Evolutionary conservation across 2,888 invertebrate genomes (phyloP).

Genomic region (Oscheius sp.): DNA sequence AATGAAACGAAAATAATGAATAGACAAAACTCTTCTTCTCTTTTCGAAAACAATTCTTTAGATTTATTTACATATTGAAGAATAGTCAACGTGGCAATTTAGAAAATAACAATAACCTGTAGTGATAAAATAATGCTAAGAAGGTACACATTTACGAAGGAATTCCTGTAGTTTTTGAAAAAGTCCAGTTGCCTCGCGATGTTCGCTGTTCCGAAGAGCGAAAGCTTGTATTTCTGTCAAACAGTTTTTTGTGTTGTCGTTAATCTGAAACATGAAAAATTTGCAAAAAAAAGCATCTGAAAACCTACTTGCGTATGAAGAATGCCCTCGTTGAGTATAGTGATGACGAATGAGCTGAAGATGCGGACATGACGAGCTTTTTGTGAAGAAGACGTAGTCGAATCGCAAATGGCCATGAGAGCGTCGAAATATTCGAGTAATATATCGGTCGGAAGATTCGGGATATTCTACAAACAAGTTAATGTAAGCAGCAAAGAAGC

Average conservation of each 20-base stretch:
- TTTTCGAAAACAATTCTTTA: neutral
- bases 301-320: neutral
- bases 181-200: constrained; percentile 27
- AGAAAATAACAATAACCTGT: neutral
- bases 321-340: constrained; percentile 16
- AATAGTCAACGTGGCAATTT: neutral
- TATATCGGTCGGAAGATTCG: constrained; percentile 1
- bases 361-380: constrained; percentile 23
- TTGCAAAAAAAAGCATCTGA: neutral
- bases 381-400: constrained; percentile 23
- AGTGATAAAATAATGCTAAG: neutral
- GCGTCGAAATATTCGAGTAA: constrained; percentile 26
- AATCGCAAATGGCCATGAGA: constrained; percentile 1
- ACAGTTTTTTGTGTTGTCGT: neutral
- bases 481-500: neutral
- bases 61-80: neutral
- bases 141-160: neutral
- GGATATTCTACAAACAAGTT: constrained; percentile 18
- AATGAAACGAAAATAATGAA: too few species aligned
- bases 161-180: constrained; percentile 26
- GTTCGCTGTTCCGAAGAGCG: constrained; percentile 15
- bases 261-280: neutral
- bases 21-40: neutral
- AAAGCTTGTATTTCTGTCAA: constrained; percentile 22
- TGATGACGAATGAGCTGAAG: constrained; percentile 30